Base-by-base conservation (phyloP, 2,113 vertebrate species). In the Prochilodus magdalenae region DNA sequence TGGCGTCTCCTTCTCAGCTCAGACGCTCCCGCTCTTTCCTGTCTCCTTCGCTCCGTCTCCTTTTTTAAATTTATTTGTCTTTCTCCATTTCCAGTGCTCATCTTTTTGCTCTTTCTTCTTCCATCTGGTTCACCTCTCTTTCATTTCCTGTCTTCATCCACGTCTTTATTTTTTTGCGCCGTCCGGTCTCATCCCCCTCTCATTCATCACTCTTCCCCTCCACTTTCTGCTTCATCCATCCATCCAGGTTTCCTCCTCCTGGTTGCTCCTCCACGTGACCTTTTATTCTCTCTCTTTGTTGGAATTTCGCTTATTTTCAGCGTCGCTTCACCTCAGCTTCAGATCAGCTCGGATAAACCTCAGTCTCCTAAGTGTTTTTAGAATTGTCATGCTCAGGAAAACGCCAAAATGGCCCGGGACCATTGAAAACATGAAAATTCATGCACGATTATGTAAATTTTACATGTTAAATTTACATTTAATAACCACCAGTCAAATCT, bases 101-200 rank as follows among this genome's bases (percentile, higher is more conserved):
- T 47, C 18, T 55, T 26, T 30, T 73, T 29, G 13, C 22, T 59
- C 72, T 59, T 36, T 14, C 24, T 51, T 83, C 51, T 26, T 69
- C n/a, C 4, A 77, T 82, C 76, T 86, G 66, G 78, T 12, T 67
- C 66, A 5, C 20, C 49, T 33, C 66, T 44, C 65, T 36, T 30
- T 26, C 66, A 70, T 20, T 55, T 30, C 53, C 77, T 57, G 49
- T 30, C 22, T 27, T 18, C 33, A 30, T 72, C 13, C 47, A 24
- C 22, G 14, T 72, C 1, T 27, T 77, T n/a, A n/a, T n/a, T n/a
- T 59, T 16, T 75, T 24, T 8, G 13, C 33, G 29, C 6, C 20
- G 14, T 60, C 5, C 57, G n/a, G 10, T 57, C 20, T 57, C 53
- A 55, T 55, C 18, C 53, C 53, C 53, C 13, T 55, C 53, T 55